Conservation (phyloP, 2,113 vertebrate species). For the Asarcornis scutulata region DNA sequence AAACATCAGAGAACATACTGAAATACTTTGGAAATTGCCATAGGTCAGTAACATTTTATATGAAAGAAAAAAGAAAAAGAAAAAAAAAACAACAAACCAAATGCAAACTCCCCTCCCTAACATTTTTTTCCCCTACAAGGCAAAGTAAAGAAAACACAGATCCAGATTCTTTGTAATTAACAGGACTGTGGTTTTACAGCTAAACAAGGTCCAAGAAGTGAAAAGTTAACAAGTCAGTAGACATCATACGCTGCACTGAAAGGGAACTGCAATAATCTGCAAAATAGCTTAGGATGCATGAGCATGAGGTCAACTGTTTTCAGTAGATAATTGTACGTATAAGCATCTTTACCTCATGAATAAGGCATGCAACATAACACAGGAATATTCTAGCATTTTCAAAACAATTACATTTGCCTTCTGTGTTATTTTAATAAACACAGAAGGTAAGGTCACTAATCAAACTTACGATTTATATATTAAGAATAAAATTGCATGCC, state of each 20-base stretch:
- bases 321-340: conserved; percentile 57
- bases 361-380: conserved; percentile 35
- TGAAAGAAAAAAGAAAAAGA: not conserved
- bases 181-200: conserved; percentile 36
- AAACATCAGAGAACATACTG: conserved; percentile 62
- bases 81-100: not conserved
- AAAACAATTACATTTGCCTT: conserved; percentile 10
- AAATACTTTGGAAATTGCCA: conserved; percentile 68
- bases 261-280: not conserved
- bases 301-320: conserved; percentile 69
- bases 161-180: conserved; percentile 61
- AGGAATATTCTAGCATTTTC: not conserved
- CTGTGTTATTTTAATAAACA: conserved; percentile 11
- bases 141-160: conserved; percentile 56
- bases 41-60: conserved; percentile 51
- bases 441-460: not conserved
- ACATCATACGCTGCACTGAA: not conserved
- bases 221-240: conserved; percentile 58
- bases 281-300: conserved; percentile 43
- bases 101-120: not conserved
- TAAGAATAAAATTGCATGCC: not conserved
- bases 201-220: conserved; percentile 19
- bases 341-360: conserved; percentile 58
- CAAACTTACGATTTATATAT: not conserved
- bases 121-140: not conserved